Evolutionary conservation across 2,797 vertebrate species (phyloP), one percentile per base, ranked within the genome.

Genomic region (Halcyon badia): DNA sequence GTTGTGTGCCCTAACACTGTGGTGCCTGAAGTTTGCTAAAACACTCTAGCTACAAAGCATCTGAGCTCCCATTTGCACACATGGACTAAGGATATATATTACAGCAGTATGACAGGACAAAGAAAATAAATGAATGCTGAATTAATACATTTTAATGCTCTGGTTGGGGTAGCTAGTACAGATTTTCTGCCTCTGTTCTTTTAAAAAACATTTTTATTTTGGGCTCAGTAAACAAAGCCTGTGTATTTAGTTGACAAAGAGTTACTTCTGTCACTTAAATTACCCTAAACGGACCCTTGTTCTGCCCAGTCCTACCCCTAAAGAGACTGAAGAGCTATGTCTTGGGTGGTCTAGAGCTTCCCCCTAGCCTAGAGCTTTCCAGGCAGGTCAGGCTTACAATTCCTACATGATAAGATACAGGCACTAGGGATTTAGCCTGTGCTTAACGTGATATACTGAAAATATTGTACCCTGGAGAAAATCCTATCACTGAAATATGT

Each of bases 391-490:
- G 85, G 64, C 81, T 85, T 79, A 58, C 72, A 90, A 82, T 87
- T 91, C 83, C 70, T 70, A 44, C 89, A 86, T 30, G 87, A 93
- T 78, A 77, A 89, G 88, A 93, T 83, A 75, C 89, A 85, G 90
- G 77, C 85, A 92, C 57, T 61, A 84, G 92, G n/a, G 51, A 61
- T 83, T 88, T 79, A 96, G 80, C 62, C 79, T 78, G 61, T 7
- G 82, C 82, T 25, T 33, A 64, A 46, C 2, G 26, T 26, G 26
- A 83, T 87, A 92, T 79, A 62, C 89, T 71, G 71, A 87, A 95
- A 93, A 92, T 93, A 96, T 77, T 80, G 86, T 10, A 69, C 91
- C 90, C 91, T 58, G 68, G 92, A 89, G 95, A 85, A 90, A 96
- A 95, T 82, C 65, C 78, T 28, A 52, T 33, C 44, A 17, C 80